Percentiles rank a stretch among this genome's conserved stretches.
These are phyloP conservation scores for Achlya flavicornis DNA, from an alignment of 2,888 invertebrate species.

Conservation along the genomic window DNA sequence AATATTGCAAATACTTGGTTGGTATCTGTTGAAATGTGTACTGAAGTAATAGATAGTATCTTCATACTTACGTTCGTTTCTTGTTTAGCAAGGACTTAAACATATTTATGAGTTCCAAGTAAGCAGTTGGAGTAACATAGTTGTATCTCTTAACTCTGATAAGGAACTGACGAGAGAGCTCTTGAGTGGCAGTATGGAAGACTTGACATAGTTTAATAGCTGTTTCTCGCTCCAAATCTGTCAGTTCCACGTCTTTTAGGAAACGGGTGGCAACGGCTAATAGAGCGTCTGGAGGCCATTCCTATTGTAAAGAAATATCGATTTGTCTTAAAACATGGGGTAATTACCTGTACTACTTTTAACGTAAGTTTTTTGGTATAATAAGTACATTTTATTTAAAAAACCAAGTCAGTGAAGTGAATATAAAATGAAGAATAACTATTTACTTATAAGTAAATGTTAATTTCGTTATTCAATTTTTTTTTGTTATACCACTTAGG, in stretches of 20 bases:
- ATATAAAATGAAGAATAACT: no score
- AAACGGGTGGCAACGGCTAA: slow-evolving; percentile 94
- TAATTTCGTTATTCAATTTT: no score
- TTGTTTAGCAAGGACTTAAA: slow-evolving; percentile 91
- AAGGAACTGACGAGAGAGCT: slow-evolving; percentile 86
- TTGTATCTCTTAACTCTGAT: slow-evolving; percentile 87
- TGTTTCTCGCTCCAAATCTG: slow-evolving; percentile 88
- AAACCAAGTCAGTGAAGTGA: no score
- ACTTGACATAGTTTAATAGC: slow-evolving; percentile 95
- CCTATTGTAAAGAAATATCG: slow-evolving; percentile 63
- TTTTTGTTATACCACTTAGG: no score
- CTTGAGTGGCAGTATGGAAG: slow-evolving; percentile 93
- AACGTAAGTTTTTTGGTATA: no score
- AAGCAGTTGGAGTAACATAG: slow-evolving; percentile 97
- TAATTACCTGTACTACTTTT: no score
- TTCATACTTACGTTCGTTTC: slow-evolving; percentile 87
- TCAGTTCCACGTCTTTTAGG: slow-evolving; percentile 90
- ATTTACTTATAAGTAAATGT: no score
- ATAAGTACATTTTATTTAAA: no score
- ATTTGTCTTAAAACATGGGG: no score
- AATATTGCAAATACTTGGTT: no score
- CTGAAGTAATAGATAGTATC: background rate
- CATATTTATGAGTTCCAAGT: slow-evolving; percentile 94
- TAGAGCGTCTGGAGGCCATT: slow-evolving; percentile 97
- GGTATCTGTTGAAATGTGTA: background rate